Base-by-base conservation (phyloP, 2,888 invertebrate species). In the Drosophila eohydei region DNA sequence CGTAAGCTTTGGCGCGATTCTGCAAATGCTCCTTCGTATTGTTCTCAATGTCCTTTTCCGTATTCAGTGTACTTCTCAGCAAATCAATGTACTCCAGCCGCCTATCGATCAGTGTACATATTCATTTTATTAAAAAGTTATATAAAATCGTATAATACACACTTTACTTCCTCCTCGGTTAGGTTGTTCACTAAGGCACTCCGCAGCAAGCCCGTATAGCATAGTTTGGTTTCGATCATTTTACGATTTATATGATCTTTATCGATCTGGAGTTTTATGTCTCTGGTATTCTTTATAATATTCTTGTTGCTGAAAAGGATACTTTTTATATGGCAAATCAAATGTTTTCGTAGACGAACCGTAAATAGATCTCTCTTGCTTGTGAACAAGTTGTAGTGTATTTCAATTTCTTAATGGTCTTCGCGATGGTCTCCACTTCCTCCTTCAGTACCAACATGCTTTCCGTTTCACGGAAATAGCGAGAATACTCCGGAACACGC, bases 91-190 rank as follows among this genome's bases (percentile, higher is more conserved):
- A 21, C 21, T 21, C 21, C 21, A 21, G 21, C 1, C 21, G 21
- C 21, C 21, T 21, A 21, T 21, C 21, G 21, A 21, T 21, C 21
- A 21, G 21, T 21, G 21, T 21, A 21, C 21, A 21, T 21, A 21
- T 21, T 21, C 21, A 21, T 21, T 21, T 1, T 21, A 21, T 51
- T 21, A 8, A 2, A 30, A 50, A 26, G 36, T 26, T 12, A 50
- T 50, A 0, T 2, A 32, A 32, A 16, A 11, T 43, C 11, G 0
- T 5, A 9, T 32, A 32, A 21, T 51, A 52, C 51, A 2, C 8
- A 52, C 51, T 52, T 36, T 26, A 52, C 36, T 52, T 52, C 51
- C 14, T 52, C 51, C 8, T 52, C 51, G 14, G 51, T 36, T 4
- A 52, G 14, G 36, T 52, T 52, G 51, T 52, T 52, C 8, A 52